Base-by-base conservation (phyloP, 2,797 vertebrate genomes). In the Myripristis murdjan region DNA sequence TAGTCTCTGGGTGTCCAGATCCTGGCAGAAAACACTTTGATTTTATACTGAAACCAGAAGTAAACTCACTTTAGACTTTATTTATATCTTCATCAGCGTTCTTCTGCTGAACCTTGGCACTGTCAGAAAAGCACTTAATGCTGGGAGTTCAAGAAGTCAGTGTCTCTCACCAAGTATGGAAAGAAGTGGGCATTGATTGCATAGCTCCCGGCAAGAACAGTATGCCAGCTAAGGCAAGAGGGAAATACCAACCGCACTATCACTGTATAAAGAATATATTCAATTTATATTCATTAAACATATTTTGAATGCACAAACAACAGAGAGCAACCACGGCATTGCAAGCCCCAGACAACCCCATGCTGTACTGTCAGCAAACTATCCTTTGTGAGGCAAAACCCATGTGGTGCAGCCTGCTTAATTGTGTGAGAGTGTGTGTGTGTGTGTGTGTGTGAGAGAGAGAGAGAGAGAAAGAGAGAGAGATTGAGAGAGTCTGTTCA, bases 1-100 rank as follows among this genome's bases (percentile, higher is more conserved):
- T 58, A 39, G 61, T 51, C 3, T 12, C 75, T 66, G 70, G 63
- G 68, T 83, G 84, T 64, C 58, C 73, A 75, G 48, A 71, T 80
- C 55, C 70, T 60, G 39, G 52, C 43, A 49, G 53, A 75, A 80
- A 75, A 43, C 11, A 43, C 15, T 59, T 79, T 1, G 8, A 47
- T 82, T 79, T 76, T 64, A 2, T 26, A 28, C 44, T 47, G 39
- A 78, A 67, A 72, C 53, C 61, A 52, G 20, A 47, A 81, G 74
- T 60, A 73, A 67, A 69, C 33, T 47, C 0, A 1, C 70, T 74
- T 73, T 69, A 63, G 51, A 28, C 51, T 57, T 75, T 53, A 68
- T 81, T 81, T 52, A 68, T 74, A 23, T 61, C 16, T 7, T 55
- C 62, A 47, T 73, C 28, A 16, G 33, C 55, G 47, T 48, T 47